Conservation (phyloP, 2,113 vertebrate species). For the Ptilonorhynchus violaceus region DNA sequence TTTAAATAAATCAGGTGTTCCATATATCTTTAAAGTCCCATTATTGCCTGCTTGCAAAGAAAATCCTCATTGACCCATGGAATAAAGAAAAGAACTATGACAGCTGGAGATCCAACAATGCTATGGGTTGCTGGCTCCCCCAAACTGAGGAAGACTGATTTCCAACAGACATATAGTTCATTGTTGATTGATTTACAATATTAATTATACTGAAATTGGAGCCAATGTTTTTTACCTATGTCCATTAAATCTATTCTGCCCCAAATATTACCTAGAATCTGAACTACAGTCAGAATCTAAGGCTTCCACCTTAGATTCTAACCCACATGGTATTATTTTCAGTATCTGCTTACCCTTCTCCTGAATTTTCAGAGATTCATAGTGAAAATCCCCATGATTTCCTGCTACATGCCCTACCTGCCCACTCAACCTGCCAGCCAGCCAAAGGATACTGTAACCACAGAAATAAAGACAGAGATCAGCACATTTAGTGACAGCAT, state of each 20-base stretch:
- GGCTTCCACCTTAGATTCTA: background rate
- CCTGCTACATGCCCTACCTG: background rate
- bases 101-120: background rate
- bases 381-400: background rate
- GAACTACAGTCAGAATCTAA: background rate
- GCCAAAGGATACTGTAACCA: background rate
- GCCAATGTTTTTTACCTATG: background rate
- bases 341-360: background rate
- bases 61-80: background rate
- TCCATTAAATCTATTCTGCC: background rate
- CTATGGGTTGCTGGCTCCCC: background rate
- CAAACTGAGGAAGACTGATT: background rate
- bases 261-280: background rate
- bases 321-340: background rate
- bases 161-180: fast-evolving
- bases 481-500: background rate
- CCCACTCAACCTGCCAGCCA: background rate
- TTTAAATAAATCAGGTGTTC: background rate
- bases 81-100: background rate
- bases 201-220: background rate
- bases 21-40: background rate
- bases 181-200: background rate
- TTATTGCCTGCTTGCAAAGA: background rate
- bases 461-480: background rate
- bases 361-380: background rate